Evolutionary conservation across 2,113 vertebrate genomes (phyloP), one percentile per base, ranked within the genome.

Genomic region (Plecotus auritus): DNA sequence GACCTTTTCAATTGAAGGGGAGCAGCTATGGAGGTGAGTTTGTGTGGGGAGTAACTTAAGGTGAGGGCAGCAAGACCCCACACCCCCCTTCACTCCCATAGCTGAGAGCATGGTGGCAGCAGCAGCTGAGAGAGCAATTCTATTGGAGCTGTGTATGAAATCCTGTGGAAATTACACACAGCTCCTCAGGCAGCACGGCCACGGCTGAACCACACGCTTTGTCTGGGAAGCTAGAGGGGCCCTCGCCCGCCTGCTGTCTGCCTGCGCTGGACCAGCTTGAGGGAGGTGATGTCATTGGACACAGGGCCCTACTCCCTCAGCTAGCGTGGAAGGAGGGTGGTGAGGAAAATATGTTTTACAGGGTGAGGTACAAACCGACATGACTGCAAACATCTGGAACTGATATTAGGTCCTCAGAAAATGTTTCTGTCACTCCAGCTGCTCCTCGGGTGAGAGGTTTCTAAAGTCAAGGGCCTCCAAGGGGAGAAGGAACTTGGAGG

Each of bases 371-470:
- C 97, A 98, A 98, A 98, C 98, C 81, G 37, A 95, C 98, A 98
- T 98, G 97, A 90, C 97, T 98, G 87, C 94, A 96, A 95, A 98
- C 98, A 98, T 98, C 98, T 98, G 98, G 98, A 98, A 98, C 95
- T 98, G 97, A 98, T 98, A 98, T 98, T 97, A 98, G 61, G 83
- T 81, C 81, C 96, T 98, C 98, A 97, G 98, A 98, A 98, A 98
- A 98, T 97, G 93, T 98, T 98, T 98, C 96, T 98, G 96, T 98
- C 97, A 97, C 97, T 98, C 96, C 90, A 97, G 90, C 92, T 78
- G 95, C 95, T 97, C 92, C 97, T 97, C 72, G 93, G 96, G 97
- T 97, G 96, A 97, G 96, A 98, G 87, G 94, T 97, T 98, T 98
- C 80, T 97, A 92, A 97, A 98, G 95, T 97, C 95, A 95, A 97